Evolutionary conservation across 2,797 vertebrate genomes (phyloP), one percentile per base, ranked within the genome.

Genomic region (Chelon auratus): DNA sequence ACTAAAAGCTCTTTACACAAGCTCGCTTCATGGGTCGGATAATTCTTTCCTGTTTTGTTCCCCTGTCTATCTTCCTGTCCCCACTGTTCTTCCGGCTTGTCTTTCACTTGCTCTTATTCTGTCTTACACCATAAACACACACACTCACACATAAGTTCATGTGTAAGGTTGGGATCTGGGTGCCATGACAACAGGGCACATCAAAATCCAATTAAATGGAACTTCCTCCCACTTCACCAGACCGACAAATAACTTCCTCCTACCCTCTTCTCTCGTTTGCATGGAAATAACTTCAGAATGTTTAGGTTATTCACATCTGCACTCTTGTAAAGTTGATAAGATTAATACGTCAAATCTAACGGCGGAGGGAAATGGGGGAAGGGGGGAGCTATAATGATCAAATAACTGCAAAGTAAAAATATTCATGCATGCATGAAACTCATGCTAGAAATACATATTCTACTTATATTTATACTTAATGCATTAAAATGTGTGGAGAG

Each of bases 171-270:
- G 76, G 84, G 80, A 89, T 91, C 79, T 84, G 90, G 93, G 76
- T 93, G 87, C 90, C 92, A 94, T 94, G 94, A 94, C 94, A 94
- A 95, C 94, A 78, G 71, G 78, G 82, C 86, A 86, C 90, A 92
- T 94, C 88, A 92, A 92, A 94, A 94, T 94, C 92, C 93, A 94
- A 94, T 94, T 93, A 94, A 92, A 91, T 77, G 77, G 86, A 87
- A 93, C 93, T 92, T 93, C 88, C 91, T 93, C 88, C 88, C 90
- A 88, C 91, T 94, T 94, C 90, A 91, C 62, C 81, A 89, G 89
- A 90, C 85, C 84, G 75, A 87, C 81, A 87, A 93, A 92, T 88
- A 92, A 91, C 90, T 92, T 94, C 81, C 87, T 90, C 72, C 88
- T 74, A 66, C 77, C 72, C 60, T 68, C 58, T 55, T 63, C 43